Percentiles rank a stretch among this genome's conserved stretches.
Evolutionary conservation across 92 coral and sea anemone genomes (phyloP).

Genomic region (Meandrina meandrites): DNA sequence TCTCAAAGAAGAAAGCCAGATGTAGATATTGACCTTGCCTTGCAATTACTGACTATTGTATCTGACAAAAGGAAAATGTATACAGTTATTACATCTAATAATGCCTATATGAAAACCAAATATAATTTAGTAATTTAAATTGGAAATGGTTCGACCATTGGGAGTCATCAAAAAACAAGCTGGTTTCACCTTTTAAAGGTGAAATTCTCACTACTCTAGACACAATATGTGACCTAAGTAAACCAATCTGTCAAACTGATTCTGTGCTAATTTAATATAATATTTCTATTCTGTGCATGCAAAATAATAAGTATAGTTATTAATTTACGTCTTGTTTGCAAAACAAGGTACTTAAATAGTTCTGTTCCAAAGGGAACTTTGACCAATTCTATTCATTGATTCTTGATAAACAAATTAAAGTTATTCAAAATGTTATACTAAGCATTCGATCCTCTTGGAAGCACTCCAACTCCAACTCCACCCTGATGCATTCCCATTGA

Average conservation of each 20-base stretch:
- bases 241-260: background rate
- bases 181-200: background rate
- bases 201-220: background rate
- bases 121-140: background rate
- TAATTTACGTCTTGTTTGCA: background rate
- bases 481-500: constrained; percentile 98
- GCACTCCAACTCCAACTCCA: constrained; percentile 93
- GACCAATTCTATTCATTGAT: background rate
- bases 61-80: background rate
- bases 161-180: background rate
- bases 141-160: background rate
- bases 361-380: background rate
- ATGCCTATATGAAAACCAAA: background rate
- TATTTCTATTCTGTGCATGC: background rate
- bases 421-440: background rate
- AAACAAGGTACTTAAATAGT: background rate
- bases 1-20: background rate
- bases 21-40: too few relatives aligned
- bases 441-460: constrained; percentile 75
- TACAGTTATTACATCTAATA: background rate
- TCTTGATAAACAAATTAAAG: background rate
- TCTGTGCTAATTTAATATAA: background rate
- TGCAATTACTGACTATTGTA: too few relatives aligned
- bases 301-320: background rate
- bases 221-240: background rate